Conservation (phyloP, 2,113 vertebrate genomes). For the Pomatostomus ruficeps region DNA sequence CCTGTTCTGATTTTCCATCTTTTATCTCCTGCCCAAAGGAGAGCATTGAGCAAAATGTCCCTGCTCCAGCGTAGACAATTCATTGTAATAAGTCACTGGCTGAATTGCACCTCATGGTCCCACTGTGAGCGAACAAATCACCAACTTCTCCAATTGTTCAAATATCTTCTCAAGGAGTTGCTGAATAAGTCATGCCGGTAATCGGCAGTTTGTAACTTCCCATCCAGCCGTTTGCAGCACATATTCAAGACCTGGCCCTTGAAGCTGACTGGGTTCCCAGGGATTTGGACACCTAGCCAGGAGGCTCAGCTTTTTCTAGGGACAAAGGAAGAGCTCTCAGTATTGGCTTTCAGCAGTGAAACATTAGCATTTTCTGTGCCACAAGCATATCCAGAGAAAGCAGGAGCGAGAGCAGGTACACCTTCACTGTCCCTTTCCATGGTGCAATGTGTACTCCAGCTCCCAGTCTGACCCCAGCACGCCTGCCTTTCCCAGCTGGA, state of each 20-base stretch:
- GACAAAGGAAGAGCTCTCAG: neutral
- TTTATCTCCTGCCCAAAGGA: neutral
- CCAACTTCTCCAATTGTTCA: slow-evolving; percentile 35
- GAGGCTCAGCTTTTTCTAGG: neutral
- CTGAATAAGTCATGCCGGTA: slow-evolving; percentile 49
- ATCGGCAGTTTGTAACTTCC: neutral
- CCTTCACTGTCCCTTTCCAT: neutral
- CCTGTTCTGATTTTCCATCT: slow-evolving; percentile 33
- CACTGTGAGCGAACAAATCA: slow-evolving; percentile 40
- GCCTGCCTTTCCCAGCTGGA: neutral
- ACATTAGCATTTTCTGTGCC: neutral
- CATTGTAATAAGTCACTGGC: neutral
- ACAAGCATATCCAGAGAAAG: neutral
- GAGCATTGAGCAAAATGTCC: slow-evolving; percentile 5
- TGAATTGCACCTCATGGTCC: slow-evolving; percentile 31
- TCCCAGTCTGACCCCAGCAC: neutral
- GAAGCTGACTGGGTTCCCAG: neutral
- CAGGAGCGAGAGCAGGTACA: neutral
- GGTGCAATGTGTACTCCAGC: neutral
- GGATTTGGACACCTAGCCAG: neutral
- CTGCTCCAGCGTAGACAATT: neutral
- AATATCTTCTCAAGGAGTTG: neutral
- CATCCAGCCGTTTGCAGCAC: neutral
- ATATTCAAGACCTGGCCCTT: neutral
- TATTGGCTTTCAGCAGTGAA: neutral